A percentile compares a stretch with the other conserved stretches of the same genome.
phyloP scores from a whole-genome alignment of 2,113 vertebrate genomes.

The Halcyon senegalensis region DNA sequence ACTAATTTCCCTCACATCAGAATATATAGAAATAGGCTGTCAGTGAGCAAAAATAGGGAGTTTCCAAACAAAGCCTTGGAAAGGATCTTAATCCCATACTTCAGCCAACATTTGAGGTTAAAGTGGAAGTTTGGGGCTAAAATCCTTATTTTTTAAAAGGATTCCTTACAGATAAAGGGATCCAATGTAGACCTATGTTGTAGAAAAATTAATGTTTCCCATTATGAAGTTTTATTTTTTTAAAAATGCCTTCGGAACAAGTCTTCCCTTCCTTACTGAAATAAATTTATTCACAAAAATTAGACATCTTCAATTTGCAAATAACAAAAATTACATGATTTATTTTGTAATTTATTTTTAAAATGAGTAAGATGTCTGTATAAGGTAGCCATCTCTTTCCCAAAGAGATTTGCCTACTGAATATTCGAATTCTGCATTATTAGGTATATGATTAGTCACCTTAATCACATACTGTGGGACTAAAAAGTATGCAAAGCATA shows the following conservation, averaged over 20 bases:
- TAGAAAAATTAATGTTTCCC: not conserved
- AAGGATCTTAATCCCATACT: not conserved
- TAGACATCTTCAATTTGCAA: not conserved
- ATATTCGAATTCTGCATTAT: not conserved
- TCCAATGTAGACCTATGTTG: not conserved
- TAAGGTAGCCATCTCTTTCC: not conserved
- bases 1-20: not conserved
- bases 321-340: not conserved
- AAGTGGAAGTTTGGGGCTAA: not conserved
- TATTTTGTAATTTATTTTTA: not conserved
- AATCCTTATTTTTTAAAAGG: not conserved
- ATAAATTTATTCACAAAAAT: not conserved
- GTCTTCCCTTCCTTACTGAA: not conserved
- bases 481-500: not conserved
- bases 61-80: not conserved
- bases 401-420: not conserved
- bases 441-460: not conserved
- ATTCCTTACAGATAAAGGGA: not conserved
- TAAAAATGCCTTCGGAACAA: not conserved
- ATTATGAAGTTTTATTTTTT: not conserved
- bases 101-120: not conserved
- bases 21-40: not conserved
- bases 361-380: not conserved
- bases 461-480: not conserved
- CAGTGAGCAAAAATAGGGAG: not conserved